Evolutionary conservation across 2,888 invertebrate genomes (phyloP).

Genomic region (Hypsopygia costalis): DNA sequence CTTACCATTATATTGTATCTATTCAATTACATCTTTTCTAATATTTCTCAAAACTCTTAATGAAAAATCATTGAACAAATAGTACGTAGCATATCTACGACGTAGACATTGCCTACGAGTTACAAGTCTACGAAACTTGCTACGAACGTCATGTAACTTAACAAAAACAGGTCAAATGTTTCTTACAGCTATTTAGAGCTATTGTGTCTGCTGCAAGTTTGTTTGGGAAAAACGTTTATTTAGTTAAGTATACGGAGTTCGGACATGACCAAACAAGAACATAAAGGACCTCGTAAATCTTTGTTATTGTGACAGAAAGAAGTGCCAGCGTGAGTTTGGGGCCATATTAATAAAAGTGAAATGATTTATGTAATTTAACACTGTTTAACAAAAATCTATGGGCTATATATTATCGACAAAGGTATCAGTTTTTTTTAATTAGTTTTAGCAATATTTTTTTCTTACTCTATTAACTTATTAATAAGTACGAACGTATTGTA

Average conservation of each 20-base stretch:
- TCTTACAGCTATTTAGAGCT: background rate
- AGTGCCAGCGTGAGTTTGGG: background rate
- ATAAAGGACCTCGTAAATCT: slow-evolving; percentile 3
- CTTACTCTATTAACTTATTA: no score
- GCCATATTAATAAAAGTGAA: background rate
- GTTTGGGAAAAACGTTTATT: background rate
- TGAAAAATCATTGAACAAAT: background rate
- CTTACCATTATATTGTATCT: no score
- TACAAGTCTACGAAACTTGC: background rate
- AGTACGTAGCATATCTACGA: slow-evolving; percentile 17
- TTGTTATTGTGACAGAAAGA: slow-evolving; percentile 1
- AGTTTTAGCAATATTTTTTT: no score
- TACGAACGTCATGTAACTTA: background rate
- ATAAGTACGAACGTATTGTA: no score
- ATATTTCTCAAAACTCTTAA: background rate
- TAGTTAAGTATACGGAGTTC: background rate
- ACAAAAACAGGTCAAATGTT: background rate
- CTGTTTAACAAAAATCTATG: no score
- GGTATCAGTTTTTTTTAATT: no score
- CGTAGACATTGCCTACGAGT: slow-evolving; percentile 17
- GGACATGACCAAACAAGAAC: background rate
- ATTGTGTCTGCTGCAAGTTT: background rate
- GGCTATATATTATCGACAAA: no score
- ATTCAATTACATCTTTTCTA: no score
- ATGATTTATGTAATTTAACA: no score